Base-by-base conservation (phyloP, 2,888 invertebrate species). In the Catocala sponsa region DNA sequence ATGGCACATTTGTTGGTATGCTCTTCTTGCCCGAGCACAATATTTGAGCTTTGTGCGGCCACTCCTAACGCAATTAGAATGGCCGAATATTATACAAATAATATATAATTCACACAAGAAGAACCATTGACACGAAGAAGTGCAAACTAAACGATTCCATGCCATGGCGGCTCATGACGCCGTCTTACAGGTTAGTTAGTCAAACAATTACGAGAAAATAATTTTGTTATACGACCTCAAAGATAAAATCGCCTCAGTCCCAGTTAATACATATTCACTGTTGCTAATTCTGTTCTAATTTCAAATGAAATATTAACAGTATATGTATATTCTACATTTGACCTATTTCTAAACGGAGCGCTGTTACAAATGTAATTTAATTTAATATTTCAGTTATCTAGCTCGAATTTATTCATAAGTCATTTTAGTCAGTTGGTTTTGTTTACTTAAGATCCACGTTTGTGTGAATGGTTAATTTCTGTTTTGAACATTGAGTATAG, bases 261-360 rank as follows among this genome's bases (percentile, higher is more conserved):
- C 33, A 49, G 2, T 6, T n/a, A 49, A 47, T 47, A 47, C 13
- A 12, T 11, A 47, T 25, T 47, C 25, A 25, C 7, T 33, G 35
- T 55, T 15, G 10, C 33, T 46, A 35, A 55, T 47, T 47, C 25
- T 35, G 2, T 10, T 15, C 46, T 25, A 13, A 55, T 46, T 55
- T 25, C 25, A 25, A 25, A 25, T 25, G 25, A 25, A 25, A 25
- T 32, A 9, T n/a, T 46, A 13, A 7, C 6, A 25, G 33, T 15
- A 11, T n/a, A 6, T n/a, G 5, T n/a, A 6, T n/a, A 7, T 47
- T 48, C n/a, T 55, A 47, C 41, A 48, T 25, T 10, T 55, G 47
- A 48, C 55, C 48, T 48, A 48, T 25, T 55, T 55, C 48, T 50
- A 15, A 46, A 13, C 11, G 11, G 43, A 13, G 5, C 15, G 13